Conservation (phyloP, 2,888 invertebrate genomes). For the Palloptera scutellata region DNA sequence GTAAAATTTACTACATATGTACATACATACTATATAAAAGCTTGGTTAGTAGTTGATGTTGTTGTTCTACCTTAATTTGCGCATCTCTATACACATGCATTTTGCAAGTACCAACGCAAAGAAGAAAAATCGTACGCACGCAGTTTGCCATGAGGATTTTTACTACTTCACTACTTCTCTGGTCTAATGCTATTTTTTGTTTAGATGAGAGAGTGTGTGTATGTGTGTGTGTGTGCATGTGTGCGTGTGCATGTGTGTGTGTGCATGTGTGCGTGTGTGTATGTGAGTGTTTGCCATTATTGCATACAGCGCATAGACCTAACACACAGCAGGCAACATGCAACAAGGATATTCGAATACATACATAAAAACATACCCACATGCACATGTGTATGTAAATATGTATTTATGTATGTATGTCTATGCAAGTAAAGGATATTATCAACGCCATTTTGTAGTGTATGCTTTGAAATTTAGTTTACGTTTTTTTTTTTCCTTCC, state of each 20-base stretch:
- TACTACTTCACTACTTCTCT: too few species aligned
- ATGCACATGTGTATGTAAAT: not conserved
- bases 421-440: not conserved
- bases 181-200: too few species aligned
- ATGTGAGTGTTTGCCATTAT: slow-evolving; percentile 19
- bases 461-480: not conserved
- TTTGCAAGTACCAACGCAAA: too few species aligned
- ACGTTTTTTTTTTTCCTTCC: too few species aligned
- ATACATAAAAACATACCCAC: not conserved
- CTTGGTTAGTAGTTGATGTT: too few species aligned
- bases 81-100: too few species aligned
- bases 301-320: slow-evolving; percentile 3
- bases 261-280: not conserved
- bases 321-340: slow-evolving; percentile 6
- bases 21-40: not conserved
- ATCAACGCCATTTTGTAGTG: not conserved
- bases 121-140: too few species aligned
- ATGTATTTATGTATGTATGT: not conserved
- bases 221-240: not conserved
- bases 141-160: too few species aligned
- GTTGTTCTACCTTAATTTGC: too few species aligned
- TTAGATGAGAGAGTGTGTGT: too few species aligned
- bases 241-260: not conserved
- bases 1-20: not conserved
- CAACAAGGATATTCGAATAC: slow-evolving; percentile 4